Evolutionary conservation across 2,113 vertebrate genomes (phyloP).

Genomic region (Centropristis striata): DNA sequence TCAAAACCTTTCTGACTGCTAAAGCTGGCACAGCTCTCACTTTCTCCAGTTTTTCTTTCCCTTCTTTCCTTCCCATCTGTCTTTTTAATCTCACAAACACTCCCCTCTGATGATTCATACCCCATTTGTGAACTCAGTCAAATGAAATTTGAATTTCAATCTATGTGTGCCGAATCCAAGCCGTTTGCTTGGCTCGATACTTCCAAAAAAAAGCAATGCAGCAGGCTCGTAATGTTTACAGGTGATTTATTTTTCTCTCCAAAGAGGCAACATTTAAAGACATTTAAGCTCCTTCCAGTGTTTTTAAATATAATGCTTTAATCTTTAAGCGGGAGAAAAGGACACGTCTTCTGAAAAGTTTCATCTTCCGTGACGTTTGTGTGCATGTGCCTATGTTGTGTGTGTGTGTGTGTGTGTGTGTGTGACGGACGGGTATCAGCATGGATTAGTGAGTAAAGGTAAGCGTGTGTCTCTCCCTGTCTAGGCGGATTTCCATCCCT

Average conservation of each 20-base stretch:
- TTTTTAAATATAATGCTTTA: neutral
- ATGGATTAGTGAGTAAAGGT: conserved; percentile 88
- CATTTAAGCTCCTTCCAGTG: conserved; percentile 1
- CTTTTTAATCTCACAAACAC: neutral
- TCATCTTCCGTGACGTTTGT: neutral
- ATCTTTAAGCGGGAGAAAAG: conserved; percentile 8
- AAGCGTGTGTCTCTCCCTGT: conserved; percentile 79
- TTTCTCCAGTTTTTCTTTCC: neutral
- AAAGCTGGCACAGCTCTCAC: neutral
- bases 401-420: conserved; percentile 9
- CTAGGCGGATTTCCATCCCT: conserved; percentile 74
- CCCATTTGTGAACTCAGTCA: neutral
- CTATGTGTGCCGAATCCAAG: neutral
- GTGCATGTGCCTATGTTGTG: conserved; percentile 6
- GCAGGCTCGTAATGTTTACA: neutral
- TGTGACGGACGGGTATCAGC: conserved; percentile 68
- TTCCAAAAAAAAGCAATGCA: fast-evolving
- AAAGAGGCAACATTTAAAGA: neutral
- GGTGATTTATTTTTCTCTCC: neutral
- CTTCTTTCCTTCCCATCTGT: conserved; percentile 2
- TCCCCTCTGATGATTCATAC: neutral
- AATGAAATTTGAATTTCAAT: conserved; percentile 9
- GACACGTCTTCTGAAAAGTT: conserved; percentile 2
- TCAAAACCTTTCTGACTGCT: neutral
- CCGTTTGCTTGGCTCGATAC: neutral